Base-by-base conservation (phyloP, 2,797 vertebrate genomes). In the Chrosomus eos region DNA sequence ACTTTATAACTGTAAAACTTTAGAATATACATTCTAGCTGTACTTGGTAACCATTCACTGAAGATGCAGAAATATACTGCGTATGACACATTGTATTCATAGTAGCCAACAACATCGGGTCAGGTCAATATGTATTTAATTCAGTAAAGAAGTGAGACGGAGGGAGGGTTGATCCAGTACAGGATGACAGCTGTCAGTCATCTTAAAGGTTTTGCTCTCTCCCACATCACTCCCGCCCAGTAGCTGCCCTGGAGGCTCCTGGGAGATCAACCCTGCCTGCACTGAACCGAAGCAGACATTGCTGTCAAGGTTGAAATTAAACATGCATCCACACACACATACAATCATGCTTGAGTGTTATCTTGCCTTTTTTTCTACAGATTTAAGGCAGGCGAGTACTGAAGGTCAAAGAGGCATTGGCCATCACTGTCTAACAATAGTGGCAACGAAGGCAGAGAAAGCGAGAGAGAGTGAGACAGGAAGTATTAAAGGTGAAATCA, bases 321-420 rank as follows among this genome's bases (percentile, higher is more conserved):
- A 79, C 75, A 80, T 81, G 76, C 80, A 80, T 55, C 31, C 33
- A 76, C 84, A 81, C 80, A 80, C 84, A 79, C 60, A 66, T 33
- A 80, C 83, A 81, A 67, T 81, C 84, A 62, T 55, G 43, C 16
- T 45, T 31, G 76, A 18, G 64, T 26, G 5, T 53, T 48, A 68
- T 58, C 38, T 74, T 21, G 19, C 18, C 16, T 68, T 28, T 68
- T 23, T 77, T 76, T 60, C n/a, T 64, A 74, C 33, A 68, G 67
- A 60, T 72, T 76, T 40, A 26, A 60, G 45, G 40, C 60, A 80
- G 64, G 68, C 23, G 51, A 31, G 40, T 38, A 36, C 66, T 72
- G 51, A 79, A 82, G 79, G 87, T 88, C 82, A 88, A 84, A 79
- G 58, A 53, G 68, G 62, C 80, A 85, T 81, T 84, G 79, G 19